Conservation (phyloP, 2,113 vertebrate genomes). For the Anas platyrhynchos region DNA sequence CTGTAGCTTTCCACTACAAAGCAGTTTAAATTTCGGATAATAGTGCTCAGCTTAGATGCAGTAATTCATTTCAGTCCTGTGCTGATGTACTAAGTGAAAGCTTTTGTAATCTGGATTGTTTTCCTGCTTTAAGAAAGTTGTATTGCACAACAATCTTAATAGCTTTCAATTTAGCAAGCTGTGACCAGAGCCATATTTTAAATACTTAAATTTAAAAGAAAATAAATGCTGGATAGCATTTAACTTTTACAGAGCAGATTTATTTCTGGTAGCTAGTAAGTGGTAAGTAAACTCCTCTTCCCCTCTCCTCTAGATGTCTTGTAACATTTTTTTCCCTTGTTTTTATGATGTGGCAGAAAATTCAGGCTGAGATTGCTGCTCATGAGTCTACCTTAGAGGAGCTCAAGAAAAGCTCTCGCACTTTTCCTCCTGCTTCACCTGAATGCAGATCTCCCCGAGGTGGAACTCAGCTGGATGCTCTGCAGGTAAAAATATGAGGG, state of each 20-base stretch:
- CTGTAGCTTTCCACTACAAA: neutral
- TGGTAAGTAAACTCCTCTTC: neutral
- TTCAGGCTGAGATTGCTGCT: conserved; percentile 90
- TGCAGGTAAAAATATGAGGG: conserved; percentile 83
- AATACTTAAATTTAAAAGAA: neutral
- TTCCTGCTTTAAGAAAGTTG: neutral
- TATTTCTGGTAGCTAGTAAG: neutral
- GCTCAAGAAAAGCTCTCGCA: conserved; percentile 83
- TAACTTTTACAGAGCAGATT: neutral
- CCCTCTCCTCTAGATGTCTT: neutral
- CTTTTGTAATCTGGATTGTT: neutral
- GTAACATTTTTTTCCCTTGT: neutral
- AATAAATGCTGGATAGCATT: neutral
- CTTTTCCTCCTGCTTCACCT: conserved; percentile 74
- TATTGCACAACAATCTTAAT: neutral
- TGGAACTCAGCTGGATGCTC: conserved; percentile 87
- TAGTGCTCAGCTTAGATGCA: neutral
- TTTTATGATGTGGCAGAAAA: conserved; percentile 77
- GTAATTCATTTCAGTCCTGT: neutral
- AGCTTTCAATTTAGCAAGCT: neutral
- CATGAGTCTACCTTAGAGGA: conserved; percentile 91
- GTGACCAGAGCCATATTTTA: neutral
- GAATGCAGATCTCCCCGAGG: conserved; percentile 84
- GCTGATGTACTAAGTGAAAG: neutral
- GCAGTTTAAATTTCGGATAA: neutral